phyloP scores from a whole-genome alignment of 2,113 vertebrate species.

The Formicarius rufipectus region DNA sequence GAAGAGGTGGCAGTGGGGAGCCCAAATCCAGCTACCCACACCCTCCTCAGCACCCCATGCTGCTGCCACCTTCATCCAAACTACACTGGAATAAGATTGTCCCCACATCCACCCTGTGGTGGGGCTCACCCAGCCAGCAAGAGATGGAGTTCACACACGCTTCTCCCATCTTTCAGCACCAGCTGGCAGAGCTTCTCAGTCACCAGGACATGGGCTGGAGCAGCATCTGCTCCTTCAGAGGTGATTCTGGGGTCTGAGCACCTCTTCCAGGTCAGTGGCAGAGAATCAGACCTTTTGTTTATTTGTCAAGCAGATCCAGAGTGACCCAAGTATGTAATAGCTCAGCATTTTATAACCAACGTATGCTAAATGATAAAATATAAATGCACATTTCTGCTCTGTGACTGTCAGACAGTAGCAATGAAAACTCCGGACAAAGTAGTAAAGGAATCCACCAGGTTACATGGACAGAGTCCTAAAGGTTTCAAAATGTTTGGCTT shows the following conservation, averaged over 20 bases:
- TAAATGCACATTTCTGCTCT: not conserved
- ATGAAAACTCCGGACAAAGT: not conserved
- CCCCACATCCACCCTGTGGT: not conserved
- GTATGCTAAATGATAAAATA: not conserved
- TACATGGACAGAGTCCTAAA: not conserved
- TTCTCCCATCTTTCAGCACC: not conserved
- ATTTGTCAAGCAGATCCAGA: not conserved
- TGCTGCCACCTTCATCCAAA: not conserved
- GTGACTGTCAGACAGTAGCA: not conserved
- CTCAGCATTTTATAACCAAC: not conserved
- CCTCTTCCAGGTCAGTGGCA: not conserved
- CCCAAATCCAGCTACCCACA: too few species aligned
- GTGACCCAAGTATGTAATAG: not conserved
- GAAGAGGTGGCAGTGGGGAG: not conserved
- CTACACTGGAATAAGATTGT: not conserved
- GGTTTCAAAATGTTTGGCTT: not conserved
- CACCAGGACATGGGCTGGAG: not conserved
- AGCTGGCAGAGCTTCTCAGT: not conserved
- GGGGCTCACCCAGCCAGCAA: not conserved
- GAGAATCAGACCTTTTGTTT: not conserved
- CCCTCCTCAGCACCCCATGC: rapidly evolving
- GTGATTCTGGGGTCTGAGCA: not conserved
- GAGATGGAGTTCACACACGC: rapidly evolving
- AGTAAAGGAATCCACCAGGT: not conserved
- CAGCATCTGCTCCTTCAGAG: not conserved